Conservation (phyloP, 2,888 invertebrate genomes). For the Sipha maydis region DNA sequence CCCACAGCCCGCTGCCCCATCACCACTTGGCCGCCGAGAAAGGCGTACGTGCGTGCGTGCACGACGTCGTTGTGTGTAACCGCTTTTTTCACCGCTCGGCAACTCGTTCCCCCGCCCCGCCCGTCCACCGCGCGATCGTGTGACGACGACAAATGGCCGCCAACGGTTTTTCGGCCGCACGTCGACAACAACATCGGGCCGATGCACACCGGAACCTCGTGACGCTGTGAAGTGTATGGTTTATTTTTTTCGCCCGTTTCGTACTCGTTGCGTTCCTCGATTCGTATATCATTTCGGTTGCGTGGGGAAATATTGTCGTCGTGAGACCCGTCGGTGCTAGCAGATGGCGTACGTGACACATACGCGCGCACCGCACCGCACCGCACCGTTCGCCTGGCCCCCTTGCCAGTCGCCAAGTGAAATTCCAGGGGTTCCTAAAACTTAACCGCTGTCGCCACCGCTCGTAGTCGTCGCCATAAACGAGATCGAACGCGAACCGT, state of each 20-base stretch:
- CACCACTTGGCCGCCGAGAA: no score
- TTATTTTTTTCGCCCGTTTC: no score
- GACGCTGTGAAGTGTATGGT: no score
- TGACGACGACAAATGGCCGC: conserved; percentile 28
- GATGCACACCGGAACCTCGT: no score
- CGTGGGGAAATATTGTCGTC: conserved; percentile 31
- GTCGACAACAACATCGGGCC: not conserved
- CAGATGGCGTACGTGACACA: conserved; percentile 61
- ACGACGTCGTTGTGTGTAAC: conserved; percentile 21
- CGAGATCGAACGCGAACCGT: not conserved
- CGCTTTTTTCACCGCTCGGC: conserved; percentile 12
- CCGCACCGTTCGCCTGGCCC: not conserved
- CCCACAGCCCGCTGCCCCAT: not conserved
- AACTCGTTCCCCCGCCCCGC: not conserved
- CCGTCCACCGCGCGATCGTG: not conserved
- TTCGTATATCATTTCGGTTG: not conserved
- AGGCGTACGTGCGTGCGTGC: conserved; percentile 46
- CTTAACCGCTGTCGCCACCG: not conserved
- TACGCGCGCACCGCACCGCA: no score
- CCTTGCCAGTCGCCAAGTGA: not conserved
- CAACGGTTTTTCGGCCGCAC: conserved; percentile 33
- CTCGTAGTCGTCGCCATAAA: not conserved
- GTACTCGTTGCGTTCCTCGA: no score
- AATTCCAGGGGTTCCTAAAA: conserved; percentile 56
- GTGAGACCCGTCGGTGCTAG: conserved; percentile 6